Evolutionary conservation across 2,797 vertebrate genomes (phyloP), one percentile per base, ranked within the genome.

Genomic region (Smutsia gigantea): DNA sequence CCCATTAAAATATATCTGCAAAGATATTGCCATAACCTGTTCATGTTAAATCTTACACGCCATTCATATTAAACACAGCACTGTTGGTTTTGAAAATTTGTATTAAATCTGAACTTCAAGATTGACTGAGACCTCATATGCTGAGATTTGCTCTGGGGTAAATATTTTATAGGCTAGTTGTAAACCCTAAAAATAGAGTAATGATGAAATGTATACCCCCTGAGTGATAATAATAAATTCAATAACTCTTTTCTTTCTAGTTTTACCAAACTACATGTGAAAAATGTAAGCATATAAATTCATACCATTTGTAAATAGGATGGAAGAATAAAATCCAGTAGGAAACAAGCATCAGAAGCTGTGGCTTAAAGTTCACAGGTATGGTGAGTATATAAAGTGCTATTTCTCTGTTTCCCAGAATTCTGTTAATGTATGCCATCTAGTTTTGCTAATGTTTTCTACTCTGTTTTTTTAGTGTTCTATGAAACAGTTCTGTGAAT

Each of bases 211-310:
- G 5, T 7, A 34, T 11, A 89, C 31, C 12, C 37, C 68, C 75
- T 57, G 2, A 21, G 39, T 14, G 11, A 17, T 4, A 63, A 85
- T 13, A 74, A 83, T 46, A 55, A 3, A 87, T 75, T 83, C 64
- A 91, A 75, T 71, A 93, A 87, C 51, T 77, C 13, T 0, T 97
- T 96, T 97, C 96, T 57, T 96, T 39, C 64, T 89, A 71, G 10
- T 97, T 98, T 97, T 75, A 96, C 59, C 42, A 97, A 98, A 95
- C 14, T 94, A 83, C 31, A 87, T 29, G 39, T 83, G 85, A 95
- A 87, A 98, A 97, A 94, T 82, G 10, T 64, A 96, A 96, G 34
- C 9, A 79, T 86, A 92, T 90, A 34, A 93, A 93, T 97, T 97
- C 97, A 90, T 49, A 15, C 12, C 84, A 91, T 64, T 31, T 94